Evolutionary conservation across 2,113 vertebrate species (phyloP).

Genomic region (Hystrix brachyura): DNA sequence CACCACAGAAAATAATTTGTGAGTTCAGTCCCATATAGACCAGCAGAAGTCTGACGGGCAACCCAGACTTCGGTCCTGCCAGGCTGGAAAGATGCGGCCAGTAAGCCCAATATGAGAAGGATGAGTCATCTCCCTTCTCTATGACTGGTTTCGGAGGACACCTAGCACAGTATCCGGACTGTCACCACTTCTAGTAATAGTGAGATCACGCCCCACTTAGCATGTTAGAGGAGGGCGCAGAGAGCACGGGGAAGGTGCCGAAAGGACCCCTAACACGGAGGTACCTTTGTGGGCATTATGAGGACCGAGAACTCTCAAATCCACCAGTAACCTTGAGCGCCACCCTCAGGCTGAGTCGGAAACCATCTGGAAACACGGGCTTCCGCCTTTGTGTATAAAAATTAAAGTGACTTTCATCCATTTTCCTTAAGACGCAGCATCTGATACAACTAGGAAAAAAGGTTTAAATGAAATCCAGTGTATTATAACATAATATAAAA

Average conservation of each 20-base stretch:
- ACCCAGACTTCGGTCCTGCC: neutral
- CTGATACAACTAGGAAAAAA: neutral
- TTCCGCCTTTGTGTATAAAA: neutral
- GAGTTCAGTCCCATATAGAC: neutral
- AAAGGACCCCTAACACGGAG: neutral
- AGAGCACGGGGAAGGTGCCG: neutral
- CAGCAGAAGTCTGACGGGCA: neutral
- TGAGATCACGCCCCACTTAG: neutral
- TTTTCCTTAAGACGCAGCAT: neutral
- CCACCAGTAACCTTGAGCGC: neutral
- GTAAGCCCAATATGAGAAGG: neutral
- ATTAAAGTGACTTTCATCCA: neutral
- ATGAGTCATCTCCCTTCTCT: neutral
- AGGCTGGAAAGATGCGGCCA: neutral
- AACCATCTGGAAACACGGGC: neutral
- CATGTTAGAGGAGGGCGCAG: neutral
- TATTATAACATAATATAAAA: neutral
- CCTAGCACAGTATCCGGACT: neutral
- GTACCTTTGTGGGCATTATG: neutral
- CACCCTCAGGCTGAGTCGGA: neutral
- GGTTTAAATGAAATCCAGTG: neutral
- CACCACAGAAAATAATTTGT: neutral
- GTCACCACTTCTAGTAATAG: neutral
- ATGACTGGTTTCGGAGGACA: neutral
- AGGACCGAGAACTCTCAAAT: neutral